Evolutionary conservation across 1,140 invertebrate genomes (phyloP).

Genomic region (Monochamus saltuarius): DNA sequence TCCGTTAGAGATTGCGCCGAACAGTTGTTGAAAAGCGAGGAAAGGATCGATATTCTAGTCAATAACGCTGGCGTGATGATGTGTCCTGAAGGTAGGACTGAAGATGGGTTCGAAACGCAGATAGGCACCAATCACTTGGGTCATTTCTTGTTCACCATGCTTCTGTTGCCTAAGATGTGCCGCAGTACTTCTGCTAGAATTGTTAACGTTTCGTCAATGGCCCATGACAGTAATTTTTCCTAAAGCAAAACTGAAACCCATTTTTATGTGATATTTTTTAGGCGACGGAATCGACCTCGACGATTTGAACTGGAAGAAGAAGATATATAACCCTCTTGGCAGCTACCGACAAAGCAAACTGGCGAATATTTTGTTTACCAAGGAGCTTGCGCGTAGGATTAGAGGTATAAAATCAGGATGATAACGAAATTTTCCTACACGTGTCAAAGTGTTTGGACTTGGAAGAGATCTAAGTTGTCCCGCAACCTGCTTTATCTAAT

Average conservation of each 20-base stretch:
- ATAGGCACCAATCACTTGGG: conserved; percentile 78
- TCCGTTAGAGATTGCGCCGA: conserved; percentile 73
- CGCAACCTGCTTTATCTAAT: background rate
- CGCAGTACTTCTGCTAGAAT: conserved; percentile 56
- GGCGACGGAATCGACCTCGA: conserved; percentile 64
- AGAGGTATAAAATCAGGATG: conserved; percentile 59
- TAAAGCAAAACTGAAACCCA: background rate
- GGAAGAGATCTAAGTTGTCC: background rate
- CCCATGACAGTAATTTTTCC: conserved; percentile 55
- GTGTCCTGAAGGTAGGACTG: conserved; percentile 64
- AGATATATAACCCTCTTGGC: conserved; percentile 58
- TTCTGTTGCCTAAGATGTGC: conserved; percentile 67
- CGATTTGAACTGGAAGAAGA: conserved; percentile 67
- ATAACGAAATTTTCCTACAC: no score
- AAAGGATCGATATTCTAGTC: conserved; percentile 70
- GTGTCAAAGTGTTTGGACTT: background rate
- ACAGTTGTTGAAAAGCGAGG: conserved; percentile 60
- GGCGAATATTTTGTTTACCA: conserved; percentile 73
- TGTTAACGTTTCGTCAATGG: conserved; percentile 64
- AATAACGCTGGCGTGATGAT: conserved; percentile 83
- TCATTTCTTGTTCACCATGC: conserved; percentile 80
- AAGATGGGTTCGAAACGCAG: conserved; percentile 80
- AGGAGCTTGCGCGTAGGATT: conserved; percentile 61
- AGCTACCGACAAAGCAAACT: conserved; percentile 75
- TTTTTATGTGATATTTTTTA: background rate